phyloP scores from a whole-genome alignment of 2,797 vertebrate species.

The Myotis myotis region DNA sequence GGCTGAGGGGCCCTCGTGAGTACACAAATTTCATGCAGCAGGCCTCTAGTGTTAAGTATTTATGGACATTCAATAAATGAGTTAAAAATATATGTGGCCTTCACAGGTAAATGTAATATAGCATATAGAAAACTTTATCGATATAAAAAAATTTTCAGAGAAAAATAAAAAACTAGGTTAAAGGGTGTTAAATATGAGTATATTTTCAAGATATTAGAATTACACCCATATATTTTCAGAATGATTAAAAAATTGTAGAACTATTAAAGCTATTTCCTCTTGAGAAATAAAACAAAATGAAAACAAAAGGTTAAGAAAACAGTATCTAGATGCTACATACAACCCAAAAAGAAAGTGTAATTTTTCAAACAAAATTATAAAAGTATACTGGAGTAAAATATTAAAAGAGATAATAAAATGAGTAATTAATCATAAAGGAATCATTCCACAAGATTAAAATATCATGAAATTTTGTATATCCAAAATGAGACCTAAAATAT shows the following conservation, averaged over 20 bases:
- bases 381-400: background rate
- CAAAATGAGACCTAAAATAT: background rate
- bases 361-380: background rate
- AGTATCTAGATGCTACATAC: background rate
- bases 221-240: background rate
- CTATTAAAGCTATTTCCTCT: background rate
- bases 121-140: background rate
- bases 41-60: background rate
- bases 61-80: background rate
- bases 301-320: background rate
- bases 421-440: background rate
- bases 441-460: background rate
- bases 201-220: background rate
- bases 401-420: background rate
- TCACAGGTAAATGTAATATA: background rate
- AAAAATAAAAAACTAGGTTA: background rate
- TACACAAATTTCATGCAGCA: no score
- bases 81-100: background rate
- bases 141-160: background rate
- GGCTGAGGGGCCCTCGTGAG: no score
- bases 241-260: background rate
- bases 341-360: background rate
- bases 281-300: background rate
- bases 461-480: background rate
- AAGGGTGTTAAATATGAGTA: background rate